These are phyloP conservation scores for Philopedon plagiatum DNA, from an alignment of 2,888 invertebrate species.

Conservation along the genomic window DNA sequence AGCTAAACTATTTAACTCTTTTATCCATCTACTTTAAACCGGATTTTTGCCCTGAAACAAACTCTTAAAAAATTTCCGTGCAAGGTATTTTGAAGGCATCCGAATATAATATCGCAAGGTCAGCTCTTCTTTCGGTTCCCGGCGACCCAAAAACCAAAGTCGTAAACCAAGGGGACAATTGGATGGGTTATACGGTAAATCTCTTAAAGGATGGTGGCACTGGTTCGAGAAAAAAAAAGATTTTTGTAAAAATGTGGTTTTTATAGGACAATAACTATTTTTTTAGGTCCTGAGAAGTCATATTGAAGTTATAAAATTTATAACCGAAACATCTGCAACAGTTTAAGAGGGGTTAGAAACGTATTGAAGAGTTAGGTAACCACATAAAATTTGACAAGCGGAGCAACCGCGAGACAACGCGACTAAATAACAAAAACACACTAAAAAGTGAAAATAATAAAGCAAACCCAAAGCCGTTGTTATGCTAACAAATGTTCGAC, in stretches of 20 bases:
- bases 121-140: conserved; percentile 34
- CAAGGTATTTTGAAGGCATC: conserved; percentile 17
- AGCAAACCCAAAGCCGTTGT: too few species aligned
- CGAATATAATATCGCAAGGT: conserved; percentile 41
- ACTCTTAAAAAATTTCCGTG: conserved; percentile 15
- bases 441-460: too few species aligned
- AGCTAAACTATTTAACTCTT: background rate
- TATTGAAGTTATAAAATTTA: background rate
- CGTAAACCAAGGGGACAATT: conserved; percentile 44
- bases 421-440: too few species aligned
- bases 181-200: conserved; percentile 48
- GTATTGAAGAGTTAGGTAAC: background rate
- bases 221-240: conserved; percentile 31
- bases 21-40: conserved; percentile 22
- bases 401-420: too few species aligned
- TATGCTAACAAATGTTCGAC: too few species aligned
- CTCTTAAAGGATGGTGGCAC: conserved; percentile 22
- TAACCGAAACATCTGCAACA: background rate
- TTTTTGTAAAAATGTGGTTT: conserved; percentile 37
- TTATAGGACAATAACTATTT: conserved; percentile 22
- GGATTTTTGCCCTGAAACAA: conserved; percentile 27
- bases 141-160: conserved; percentile 42
- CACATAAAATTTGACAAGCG: background rate
- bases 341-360: conserved; percentile 1
- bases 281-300: background rate